Conservation (phyloP, 1,140 invertebrate genomes). For the Tenebrio molitor region DNA sequence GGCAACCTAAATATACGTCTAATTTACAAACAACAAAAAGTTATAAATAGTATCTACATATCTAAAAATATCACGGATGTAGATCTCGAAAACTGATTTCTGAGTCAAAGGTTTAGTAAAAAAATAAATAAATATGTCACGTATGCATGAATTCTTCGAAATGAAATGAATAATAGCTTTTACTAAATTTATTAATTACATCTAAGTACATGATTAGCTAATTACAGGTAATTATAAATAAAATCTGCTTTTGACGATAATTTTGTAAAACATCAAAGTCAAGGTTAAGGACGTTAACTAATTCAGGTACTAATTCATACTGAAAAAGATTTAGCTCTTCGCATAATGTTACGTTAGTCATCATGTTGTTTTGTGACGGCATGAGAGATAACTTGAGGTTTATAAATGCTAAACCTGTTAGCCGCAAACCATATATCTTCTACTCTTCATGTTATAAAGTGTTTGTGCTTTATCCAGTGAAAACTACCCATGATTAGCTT, state of each 20-base stretch:
- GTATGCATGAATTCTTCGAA: neutral
- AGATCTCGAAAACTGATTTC: too few relatives aligned
- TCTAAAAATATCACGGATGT: too few relatives aligned
- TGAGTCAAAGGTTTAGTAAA: too few relatives aligned
- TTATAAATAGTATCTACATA: too few relatives aligned
- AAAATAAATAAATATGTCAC: too few relatives aligned
- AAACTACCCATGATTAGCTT: neutral
- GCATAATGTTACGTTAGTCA: slow-evolving; percentile 22
- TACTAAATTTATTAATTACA: neutral
- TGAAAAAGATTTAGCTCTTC: slow-evolving; percentile 6
- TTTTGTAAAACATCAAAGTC: slow-evolving; percentile 15
- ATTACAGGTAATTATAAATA: too few relatives aligned
- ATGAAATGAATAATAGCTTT: neutral
- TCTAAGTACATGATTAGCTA: too few relatives aligned
- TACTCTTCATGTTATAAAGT: slow-evolving; percentile 12
- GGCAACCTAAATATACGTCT: too few relatives aligned
- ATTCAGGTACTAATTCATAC: slow-evolving; percentile 6
- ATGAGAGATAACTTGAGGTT: slow-evolving; percentile 17
- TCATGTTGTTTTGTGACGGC: slow-evolving; percentile 14
- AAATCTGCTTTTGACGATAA: too few relatives aligned
- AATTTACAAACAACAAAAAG: too few relatives aligned
- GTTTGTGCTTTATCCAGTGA: too few relatives aligned
- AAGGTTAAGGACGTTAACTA: neutral
- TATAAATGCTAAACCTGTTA: slow-evolving; percentile 31
- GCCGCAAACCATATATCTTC: neutral